Base-by-base conservation (phyloP, 2,888 invertebrate species). In the Caenorhabditis angaria region DNA sequence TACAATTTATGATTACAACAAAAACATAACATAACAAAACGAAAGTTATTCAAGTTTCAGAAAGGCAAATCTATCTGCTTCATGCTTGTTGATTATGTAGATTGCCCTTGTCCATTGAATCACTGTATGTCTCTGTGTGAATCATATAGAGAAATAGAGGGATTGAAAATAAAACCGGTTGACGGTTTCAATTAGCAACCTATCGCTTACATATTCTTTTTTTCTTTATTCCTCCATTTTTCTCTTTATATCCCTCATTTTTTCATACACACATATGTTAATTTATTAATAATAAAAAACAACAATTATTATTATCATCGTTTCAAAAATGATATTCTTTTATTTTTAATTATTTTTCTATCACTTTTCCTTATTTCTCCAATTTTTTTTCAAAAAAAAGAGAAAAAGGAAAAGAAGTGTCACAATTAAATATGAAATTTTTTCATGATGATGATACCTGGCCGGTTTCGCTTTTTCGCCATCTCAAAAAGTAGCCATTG, bases 151-250 rank as follows among this genome's bases (percentile, higher is more conserved):
- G 28, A 29, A 54, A 24, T 1, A 8, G 20, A 56, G 32, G 20
- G 28, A 56, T 56, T 56, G 29, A 10, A 58, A n/a, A n/a, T n/a
- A n/a, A n/a, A 73, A 73, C 73, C 73, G 73, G 73, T 73, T 63
- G 65, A 61, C 51, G 73, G 68, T 73, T 73, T 73, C 73, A 73
- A 73, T 73, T 73, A 73, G 73, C 68, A 68, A 72, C 72, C 73
- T 65, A 68, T 61, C 59, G 59, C 48, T 59, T 59, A 59, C 59
- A 59, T 41, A 57, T 57, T 57, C 32, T 18, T 10, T 14, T 24
- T 57, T 5, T 29, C 41, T 47, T 56, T 29, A 56, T 35, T 12
- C 5, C 29, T 29, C 12, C n/a, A 32, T 27, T 12, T 56, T 29
- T 10, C 5, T 55, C 24, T 55, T 28, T 24, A 8, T 14, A 35